Base-by-base conservation (phyloP, 2,113 vertebrate species). In the Chionomys nivalis region DNA sequence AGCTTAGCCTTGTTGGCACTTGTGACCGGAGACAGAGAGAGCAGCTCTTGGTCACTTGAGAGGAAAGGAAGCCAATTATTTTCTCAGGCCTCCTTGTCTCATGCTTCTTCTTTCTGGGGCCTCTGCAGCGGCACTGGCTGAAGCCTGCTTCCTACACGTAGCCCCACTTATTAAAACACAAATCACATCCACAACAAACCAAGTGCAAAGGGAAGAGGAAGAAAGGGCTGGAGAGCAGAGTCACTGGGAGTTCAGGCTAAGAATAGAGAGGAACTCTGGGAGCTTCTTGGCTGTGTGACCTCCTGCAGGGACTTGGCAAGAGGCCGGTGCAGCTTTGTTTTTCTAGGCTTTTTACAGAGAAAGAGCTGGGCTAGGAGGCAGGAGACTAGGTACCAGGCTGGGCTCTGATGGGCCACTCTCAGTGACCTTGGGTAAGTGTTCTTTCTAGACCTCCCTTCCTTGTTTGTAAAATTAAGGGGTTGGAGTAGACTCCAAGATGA, bases 201-300 rank as follows among this genome's bases (percentile, higher is more conserved):
- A 81, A 95, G 58, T 16, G 86, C 88, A 78, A 73, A 94, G 87
- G 91, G 65, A 92, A 86, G 63, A 39, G 36, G 63, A 86, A 49
- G 87, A 3, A 63, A 72, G 65, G 26, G 72, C 96, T 65, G 90
- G 88, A 79, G 97, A 95, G 90, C 98, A 94, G 97, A 98, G 98
- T 98, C 98, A 98, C 98, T 97, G 82, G 96, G 97, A 98, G 98
- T 98, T 98, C 98, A 98, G 94, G 97, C 98, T 98, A 98, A 98
- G 97, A 99, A 98, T 98, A 99, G 98, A 98, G 97, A 65, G 95
- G 94, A 77, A 52, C 97, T 98, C 95, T 98, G 98, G 98, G 97
- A 98, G 97, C 97, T 65, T 98, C 97, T 98, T n/a, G 97, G 97
- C 97, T 98, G 90, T 97, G 98, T 98, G 98, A 98, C 98, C 98